Evolutionary conservation across 1,140 invertebrate species (phyloP), one percentile per base, ranked within the genome.

Genomic region (Drosophila leontia): DNA sequence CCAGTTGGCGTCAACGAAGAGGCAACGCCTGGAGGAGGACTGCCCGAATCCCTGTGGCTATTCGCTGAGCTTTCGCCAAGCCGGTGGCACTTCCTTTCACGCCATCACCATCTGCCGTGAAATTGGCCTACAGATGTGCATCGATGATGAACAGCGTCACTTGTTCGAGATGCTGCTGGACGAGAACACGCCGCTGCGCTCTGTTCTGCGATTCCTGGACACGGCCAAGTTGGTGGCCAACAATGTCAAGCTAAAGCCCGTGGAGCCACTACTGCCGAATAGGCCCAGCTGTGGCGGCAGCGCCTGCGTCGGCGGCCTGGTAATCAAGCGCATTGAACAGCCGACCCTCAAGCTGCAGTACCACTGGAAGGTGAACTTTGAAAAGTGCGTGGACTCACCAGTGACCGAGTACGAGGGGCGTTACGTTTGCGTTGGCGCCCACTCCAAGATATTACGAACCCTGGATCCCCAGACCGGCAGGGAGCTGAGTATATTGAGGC

Each of bases 321-420:
- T 79, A 2, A 91, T 88, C 37, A 88, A 68, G 17, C 80, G 80
- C 17, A 42, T 84, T 7, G 78, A 84, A n/a, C 70, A 75, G 35
- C 69, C 78, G 0, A 42, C 53, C 0, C 47, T 84, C 1, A 51
- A 78, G 3, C 76, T 85, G 35, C 70, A 86, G 32, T 65, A 81
- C 5, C 50, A 80, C 32, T 94, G 94, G 93, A 93, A 91, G 59
- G 92, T 91, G 48, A 82, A 94, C 80, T 91, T 94, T 37, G 85
- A 85, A 47, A 95, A 95, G 82, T 95, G 94, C 84, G 90, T 95
- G 1, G 94, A 95, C 92, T 93, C 94, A 29, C 93, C 93, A n/a
- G 94, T 91, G 2, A 55, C 94, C 19, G 65, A 87, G 44, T 71
- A 69, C 64, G 77, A 92, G 63, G 87, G 84, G 55, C 68, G 58